These are phyloP conservation scores for Calypte anna DNA, from an alignment of 2,113 vertebrate genomes.

Conservation along the genomic window DNA sequence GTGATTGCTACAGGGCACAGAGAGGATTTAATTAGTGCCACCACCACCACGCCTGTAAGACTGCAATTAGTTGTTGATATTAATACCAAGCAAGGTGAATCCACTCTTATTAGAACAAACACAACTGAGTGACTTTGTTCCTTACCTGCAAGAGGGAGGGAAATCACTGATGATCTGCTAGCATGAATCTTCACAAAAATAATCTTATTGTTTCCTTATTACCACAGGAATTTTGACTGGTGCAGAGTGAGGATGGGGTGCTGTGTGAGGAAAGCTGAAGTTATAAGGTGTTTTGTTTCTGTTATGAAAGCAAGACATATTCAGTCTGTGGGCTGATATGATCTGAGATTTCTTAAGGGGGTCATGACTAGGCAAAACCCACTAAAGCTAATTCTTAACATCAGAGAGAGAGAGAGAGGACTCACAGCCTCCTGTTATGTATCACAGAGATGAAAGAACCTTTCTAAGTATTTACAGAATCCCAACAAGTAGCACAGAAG, in stretches of 20 bases:
- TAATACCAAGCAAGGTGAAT: constrained; percentile 9
- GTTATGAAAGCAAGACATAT: not conserved
- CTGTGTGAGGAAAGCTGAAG: not conserved
- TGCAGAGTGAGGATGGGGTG: not conserved
- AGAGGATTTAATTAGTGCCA: constrained; percentile 56
- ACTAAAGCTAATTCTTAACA: not conserved
- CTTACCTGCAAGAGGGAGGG: not conserved
- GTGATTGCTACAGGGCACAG: not conserved
- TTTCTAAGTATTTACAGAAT: no score
- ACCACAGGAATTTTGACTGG: not conserved
- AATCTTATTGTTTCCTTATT: not conserved
- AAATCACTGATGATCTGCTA: not conserved
- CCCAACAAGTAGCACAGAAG: not conserved
- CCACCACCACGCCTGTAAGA: not conserved
- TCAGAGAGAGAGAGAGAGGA: not conserved
- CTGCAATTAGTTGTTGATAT: constrained; percentile 32
- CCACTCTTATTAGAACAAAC: not conserved
- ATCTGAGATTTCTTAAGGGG: not conserved
- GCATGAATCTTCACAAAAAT: not conserved
- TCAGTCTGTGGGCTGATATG: not conserved
- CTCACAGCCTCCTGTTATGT: not conserved
- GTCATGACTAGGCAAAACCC: not conserved
- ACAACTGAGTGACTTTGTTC: not conserved
- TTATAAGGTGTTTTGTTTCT: not conserved
- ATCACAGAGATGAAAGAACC: not conserved